Evolutionary conservation across 2,888 invertebrate species (phyloP).

Genomic region (Punctoribates punctum): DNA sequence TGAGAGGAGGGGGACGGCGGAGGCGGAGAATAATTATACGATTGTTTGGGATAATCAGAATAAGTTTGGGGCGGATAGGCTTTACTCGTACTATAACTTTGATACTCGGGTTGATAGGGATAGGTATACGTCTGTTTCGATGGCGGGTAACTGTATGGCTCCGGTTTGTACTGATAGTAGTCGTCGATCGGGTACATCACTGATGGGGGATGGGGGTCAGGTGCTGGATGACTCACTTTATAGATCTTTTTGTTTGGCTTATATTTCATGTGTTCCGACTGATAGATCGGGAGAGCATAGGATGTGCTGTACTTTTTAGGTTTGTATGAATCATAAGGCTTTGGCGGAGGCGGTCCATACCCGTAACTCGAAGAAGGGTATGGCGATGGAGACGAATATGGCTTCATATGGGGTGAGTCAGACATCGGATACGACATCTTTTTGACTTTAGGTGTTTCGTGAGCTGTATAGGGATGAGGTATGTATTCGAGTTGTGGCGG

Average conservation of each 20-base stretch:
- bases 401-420: background rate
- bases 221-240: background rate
- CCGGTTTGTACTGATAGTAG: constrained; percentile 10
- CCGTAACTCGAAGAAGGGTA: constrained; percentile 8
- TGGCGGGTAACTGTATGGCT: background rate
- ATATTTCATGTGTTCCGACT: background rate
- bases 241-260: constrained; percentile 2
- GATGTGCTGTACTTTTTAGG: constrained; percentile 13
- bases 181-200: constrained; percentile 6
- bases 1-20: background rate
- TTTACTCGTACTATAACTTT: background rate
- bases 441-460: constrained; percentile 22
- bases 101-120: constrained; percentile 25
- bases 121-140: constrained; percentile 10
- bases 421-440: background rate
- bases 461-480: background rate
- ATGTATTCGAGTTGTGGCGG: constrained; percentile 9
- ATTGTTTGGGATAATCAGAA: background rate
- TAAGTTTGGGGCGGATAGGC: background rate
- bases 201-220: background rate
- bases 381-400: background rate
- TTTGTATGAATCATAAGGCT: constrained; percentile 14
- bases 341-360: background rate
- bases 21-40: background rate
- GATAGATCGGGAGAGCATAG: background rate